phyloP scores from a whole-genome alignment of 2,113 vertebrate species.

The Hiodon tergisus region DNA sequence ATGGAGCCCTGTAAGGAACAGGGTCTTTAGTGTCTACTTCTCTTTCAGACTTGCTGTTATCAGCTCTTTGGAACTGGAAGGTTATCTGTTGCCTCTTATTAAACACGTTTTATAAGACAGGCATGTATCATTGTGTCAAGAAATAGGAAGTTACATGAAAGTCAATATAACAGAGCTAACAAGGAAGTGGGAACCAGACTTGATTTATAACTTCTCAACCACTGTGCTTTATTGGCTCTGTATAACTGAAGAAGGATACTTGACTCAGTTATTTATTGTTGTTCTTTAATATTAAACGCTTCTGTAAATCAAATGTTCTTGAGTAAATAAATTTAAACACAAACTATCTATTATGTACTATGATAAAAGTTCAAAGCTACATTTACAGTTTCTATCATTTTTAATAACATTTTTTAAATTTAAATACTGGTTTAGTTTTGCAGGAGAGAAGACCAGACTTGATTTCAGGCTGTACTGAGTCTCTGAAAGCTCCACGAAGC shows the following conservation, averaged over 20 bases:
- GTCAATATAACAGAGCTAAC: constrained; percentile 22
- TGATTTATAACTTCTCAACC: constrained; percentile 22
- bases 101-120: constrained; percentile 26
- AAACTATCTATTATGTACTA: no score
- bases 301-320: no score
- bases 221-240: not conserved
- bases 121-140: constrained; percentile 32
- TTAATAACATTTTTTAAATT: no score
- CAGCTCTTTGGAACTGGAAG: not conserved
- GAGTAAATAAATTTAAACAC: no score
- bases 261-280: not conserved
- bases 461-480: not conserved
- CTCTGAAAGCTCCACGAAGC: not conserved
- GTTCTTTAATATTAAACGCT: no score
- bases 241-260: constrained; percentile 21
- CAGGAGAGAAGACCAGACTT: not conserved
- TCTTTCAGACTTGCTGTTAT: not conserved
- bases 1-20: not conserved
- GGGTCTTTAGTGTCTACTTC: constrained; percentile 1
- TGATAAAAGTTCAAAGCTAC: no score
- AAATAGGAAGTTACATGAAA: constrained; percentile 34
- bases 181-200: constrained; percentile 27
- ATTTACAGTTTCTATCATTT: no score
- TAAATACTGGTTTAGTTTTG: no score
- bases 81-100: constrained; percentile 6